Evolutionary conservation across 2,888 invertebrate species (phyloP).

Genomic region (Ophion ventricosus): DNA sequence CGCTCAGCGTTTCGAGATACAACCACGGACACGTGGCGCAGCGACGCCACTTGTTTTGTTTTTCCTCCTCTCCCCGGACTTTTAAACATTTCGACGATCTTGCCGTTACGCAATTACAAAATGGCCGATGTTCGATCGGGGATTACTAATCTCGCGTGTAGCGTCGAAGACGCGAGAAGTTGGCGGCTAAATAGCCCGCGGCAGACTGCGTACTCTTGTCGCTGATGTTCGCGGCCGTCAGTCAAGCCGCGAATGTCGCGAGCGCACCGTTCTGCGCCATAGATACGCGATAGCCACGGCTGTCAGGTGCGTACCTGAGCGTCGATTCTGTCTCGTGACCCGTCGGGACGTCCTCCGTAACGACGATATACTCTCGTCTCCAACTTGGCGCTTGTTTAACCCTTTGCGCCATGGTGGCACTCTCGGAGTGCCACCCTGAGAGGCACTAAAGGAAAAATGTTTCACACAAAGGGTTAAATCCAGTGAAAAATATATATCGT

Average conservation of each 20-base stretch:
- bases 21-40: conserved; percentile 3
- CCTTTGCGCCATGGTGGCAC: no score
- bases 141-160: conserved; percentile 12
- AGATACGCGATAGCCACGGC: background rate
- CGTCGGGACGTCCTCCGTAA: background rate
- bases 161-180: conserved; percentile 5
- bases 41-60: conserved; percentile 3
- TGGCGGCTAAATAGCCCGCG: background rate
- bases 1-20: background rate
- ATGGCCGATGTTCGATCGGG: conserved; percentile 50
- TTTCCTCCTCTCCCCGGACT: background rate
- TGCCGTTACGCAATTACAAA: conserved; percentile 52
- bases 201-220: no score
- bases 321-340: background rate
- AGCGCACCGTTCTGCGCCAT: background rate
- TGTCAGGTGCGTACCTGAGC: background rate
- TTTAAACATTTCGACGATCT: conserved; percentile 26
- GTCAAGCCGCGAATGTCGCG: background rate
- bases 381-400: no score
- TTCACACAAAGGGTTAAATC: no score
- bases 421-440: no score
- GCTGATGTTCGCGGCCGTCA: background rate
- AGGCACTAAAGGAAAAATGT: no score
- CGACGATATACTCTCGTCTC: no score
- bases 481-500: background rate